Evolutionary conservation across 2,888 invertebrate species (phyloP).

Genomic region (Ditylenchus weischeri): DNA sequence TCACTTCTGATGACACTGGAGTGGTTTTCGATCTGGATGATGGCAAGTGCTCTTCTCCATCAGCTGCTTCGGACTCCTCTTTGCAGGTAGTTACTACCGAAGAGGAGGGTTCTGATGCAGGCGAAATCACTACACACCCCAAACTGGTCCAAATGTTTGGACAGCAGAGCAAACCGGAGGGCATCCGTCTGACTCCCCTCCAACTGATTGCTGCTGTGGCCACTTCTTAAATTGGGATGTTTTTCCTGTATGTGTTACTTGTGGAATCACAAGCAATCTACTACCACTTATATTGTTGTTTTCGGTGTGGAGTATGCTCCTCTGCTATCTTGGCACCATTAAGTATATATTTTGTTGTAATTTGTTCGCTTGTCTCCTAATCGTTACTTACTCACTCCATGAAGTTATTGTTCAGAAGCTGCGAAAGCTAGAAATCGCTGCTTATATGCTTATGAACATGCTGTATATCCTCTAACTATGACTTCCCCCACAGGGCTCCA

Average conservation of each 20-base stretch:
- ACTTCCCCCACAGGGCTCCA: too few relatives aligned
- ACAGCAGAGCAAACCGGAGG: slow-evolving; percentile 5
- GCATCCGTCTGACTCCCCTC: slow-evolving; percentile 42
- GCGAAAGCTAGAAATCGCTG: too few relatives aligned
- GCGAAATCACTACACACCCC: too few relatives aligned
- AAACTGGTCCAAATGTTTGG: neutral
- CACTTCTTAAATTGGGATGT: slow-evolving; percentile 35
- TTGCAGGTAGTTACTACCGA: neutral
- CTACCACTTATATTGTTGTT: too few relatives aligned
- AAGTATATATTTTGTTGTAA: too few relatives aligned
- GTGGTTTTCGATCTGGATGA: slow-evolving; percentile 12
- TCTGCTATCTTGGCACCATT: neutral
- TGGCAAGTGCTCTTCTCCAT: slow-evolving; percentile 1
- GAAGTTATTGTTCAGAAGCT: too few relatives aligned
- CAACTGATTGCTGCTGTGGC: slow-evolving; percentile 43
- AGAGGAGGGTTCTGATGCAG: neutral
- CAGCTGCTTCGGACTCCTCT: neutral
- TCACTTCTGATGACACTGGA: neutral
- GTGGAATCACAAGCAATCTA: too few relatives aligned
- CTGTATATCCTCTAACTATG: too few relatives aligned
- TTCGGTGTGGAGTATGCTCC: neutral
- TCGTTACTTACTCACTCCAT: too few relatives aligned
- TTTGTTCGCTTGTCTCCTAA: too few relatives aligned
- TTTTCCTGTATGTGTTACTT: neutral
- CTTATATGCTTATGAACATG: too few relatives aligned